These are phyloP conservation scores for Leiothrix lutea DNA, from an alignment of 2,113 vertebrate species.

Conservation along the genomic window DNA sequence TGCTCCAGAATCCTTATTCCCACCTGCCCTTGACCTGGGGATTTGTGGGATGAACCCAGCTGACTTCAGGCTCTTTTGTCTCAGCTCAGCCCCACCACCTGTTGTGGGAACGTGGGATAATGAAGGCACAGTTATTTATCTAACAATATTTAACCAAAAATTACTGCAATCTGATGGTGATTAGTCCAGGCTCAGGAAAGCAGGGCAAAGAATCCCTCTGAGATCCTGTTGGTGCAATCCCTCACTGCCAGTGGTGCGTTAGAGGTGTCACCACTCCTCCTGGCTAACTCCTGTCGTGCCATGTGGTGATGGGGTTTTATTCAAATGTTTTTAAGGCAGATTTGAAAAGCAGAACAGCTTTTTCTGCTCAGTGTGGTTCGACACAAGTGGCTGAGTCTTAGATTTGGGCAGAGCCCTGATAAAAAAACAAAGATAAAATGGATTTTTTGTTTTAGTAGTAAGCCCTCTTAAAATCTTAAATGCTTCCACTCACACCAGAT, in stretches of 20 bases:
- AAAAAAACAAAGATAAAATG: not conserved
- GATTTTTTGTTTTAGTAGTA: not conserved
- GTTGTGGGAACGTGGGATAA: rapidly evolving
- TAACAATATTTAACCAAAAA: not conserved
- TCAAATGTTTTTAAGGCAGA: not conserved
- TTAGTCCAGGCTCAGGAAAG: not conserved
- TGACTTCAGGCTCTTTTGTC: not conserved
- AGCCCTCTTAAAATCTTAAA: not conserved
- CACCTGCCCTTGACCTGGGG: not conserved
- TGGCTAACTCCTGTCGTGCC: not conserved
- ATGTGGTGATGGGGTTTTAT: not conserved
- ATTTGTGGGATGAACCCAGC: not conserved
- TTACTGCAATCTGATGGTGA: not conserved
- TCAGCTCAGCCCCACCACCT: not conserved
- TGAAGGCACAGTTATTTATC: not conserved
- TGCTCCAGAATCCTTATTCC: not conserved
- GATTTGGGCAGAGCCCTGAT: not conserved
- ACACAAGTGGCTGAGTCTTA: not conserved
- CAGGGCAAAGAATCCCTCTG: not conserved
- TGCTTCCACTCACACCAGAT: not conserved
- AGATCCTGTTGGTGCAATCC: not conserved
- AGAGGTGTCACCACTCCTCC: not conserved
- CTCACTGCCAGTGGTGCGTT: not conserved
- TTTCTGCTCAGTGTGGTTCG: rapidly evolving
- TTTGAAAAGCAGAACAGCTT: not conserved